Evolutionary conservation across 2,888 invertebrate species (phyloP), one percentile per base, ranked within the genome.

Genomic region (Agrotis puta): DNA sequence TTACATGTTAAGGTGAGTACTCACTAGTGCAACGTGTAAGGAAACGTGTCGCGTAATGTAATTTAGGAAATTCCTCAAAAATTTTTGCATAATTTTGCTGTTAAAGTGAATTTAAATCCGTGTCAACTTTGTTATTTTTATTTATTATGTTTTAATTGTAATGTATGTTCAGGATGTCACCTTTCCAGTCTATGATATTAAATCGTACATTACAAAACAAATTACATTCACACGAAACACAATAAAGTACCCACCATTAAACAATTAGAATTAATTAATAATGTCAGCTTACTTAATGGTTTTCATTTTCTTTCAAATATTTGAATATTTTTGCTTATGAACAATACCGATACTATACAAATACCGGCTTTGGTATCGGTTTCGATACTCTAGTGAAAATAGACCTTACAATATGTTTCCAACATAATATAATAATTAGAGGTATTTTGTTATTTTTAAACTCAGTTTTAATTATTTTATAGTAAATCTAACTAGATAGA

Each of bases 201-300:
- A 11, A 39, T 39, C 1, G 11, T 39, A 39, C 39, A 39, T 48
- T 61, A 62, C 56, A 77, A 33, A 22, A 48, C 18, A 56, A 0
- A n/a, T 53, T 33, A 43, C 51, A 53, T 39, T 39, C 3, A 22
- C 47, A 75, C 24, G 43, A 68, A 51, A 47, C 81, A 64, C 4
- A n/a, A 6, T 9, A 13, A 67, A 22, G 7, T 47, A 56, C 14
- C 58, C 59, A 59, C 59, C 53, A 48, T 67, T 59, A 81, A 79
- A 82, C 79, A 51, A 79, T 68, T 72, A 79, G 57, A 73, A 78
- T 73, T 73, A 79, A 82, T 65, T 56, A 68, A 68, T 73, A 48
- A 59, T 63, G 79, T 68, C 64, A 63, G 79, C 82, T 79, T 82
- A 79, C 24, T 67, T 63, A 72, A 77, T 63, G 56, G n/a, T 61